These are phyloP conservation scores for Diachrysia chrysitis DNA, from an alignment of 2,888 invertebrate species.

Conservation along the genomic window DNA sequence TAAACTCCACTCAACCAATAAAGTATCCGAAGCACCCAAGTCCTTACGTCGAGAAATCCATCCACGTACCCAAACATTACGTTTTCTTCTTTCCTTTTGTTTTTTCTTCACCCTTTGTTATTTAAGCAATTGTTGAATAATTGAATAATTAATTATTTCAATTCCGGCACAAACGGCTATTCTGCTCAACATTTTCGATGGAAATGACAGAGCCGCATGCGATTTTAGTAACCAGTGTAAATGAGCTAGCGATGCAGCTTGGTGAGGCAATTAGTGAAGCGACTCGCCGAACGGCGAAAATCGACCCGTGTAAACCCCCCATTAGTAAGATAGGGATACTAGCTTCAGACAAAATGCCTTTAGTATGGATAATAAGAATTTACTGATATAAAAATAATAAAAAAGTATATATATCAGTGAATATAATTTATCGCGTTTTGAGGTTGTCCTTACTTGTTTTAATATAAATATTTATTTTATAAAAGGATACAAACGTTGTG, in stretches of 20 bases:
- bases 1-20: conserved; percentile 53
- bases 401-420: too few species aligned
- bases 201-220: conserved; percentile 67
- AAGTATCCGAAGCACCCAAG: conserved; percentile 56
- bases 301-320: conserved; percentile 31
- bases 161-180: conserved; percentile 58
- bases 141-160: conserved; percentile 31
- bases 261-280: conserved; percentile 37
- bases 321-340: too few species aligned
- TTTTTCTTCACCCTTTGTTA: conserved; percentile 55
- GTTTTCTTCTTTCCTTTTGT: conserved; percentile 60
- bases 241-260: conserved; percentile 65
- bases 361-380: too few species aligned
- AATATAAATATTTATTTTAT: too few species aligned
- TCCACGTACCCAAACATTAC: conserved; percentile 57
- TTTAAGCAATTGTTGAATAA: conserved; percentile 45
- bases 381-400: too few species aligned
- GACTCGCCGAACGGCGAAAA: conserved; percentile 39
- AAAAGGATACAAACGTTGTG: too few species aligned
- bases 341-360: too few species aligned
- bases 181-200: conserved; percentile 62
- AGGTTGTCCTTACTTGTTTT: too few species aligned
- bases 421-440: too few species aligned
- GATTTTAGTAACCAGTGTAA: conserved; percentile 67
- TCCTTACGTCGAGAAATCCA: conserved; percentile 58